A percentile compares a stretch with the other conserved stretches of the same genome.
Evolutionary conservation across 2,797 vertebrate species (phyloP).

Genomic region (Lacerta agilis): DNA sequence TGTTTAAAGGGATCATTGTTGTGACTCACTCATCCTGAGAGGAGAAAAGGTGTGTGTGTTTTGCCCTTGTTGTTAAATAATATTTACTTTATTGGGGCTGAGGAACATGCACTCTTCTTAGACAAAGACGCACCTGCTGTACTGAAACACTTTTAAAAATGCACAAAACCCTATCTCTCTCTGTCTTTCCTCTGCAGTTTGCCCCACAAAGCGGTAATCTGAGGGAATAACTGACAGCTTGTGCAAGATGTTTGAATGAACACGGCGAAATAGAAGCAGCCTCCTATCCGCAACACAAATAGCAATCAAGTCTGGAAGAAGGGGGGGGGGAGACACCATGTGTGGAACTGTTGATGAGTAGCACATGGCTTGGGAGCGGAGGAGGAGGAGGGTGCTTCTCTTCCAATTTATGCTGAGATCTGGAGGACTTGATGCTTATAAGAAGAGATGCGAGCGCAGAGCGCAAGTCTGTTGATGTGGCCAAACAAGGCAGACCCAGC

Average conservation of each 20-base stretch:
- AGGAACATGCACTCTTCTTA: neutral
- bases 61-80: accelerated
- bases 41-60: neutral
- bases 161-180: neutral
- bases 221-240: constrained; percentile 24
- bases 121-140: neutral
- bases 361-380: constrained; percentile 33
- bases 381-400: constrained; percentile 4
- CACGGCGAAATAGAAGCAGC: constrained; percentile 9
- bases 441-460: constrained; percentile 38
- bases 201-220: constrained; percentile 5
- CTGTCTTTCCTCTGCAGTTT: constrained; percentile 36
- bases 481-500: constrained; percentile 12
- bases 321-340: neutral
- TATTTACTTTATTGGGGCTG: neutral
- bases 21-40: neutral
- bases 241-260: constrained; percentile 25
- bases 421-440: constrained; percentile 45
- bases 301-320: neutral
- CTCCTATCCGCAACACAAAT: neutral
- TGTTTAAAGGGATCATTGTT: neutral
- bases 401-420: constrained; percentile 5
- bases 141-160: neutral
- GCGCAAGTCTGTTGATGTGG: neutral
- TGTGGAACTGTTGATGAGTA: constrained; percentile 14